Conservation (phyloP, 2,888 invertebrate species). For the Torymus texanus region DNA sequence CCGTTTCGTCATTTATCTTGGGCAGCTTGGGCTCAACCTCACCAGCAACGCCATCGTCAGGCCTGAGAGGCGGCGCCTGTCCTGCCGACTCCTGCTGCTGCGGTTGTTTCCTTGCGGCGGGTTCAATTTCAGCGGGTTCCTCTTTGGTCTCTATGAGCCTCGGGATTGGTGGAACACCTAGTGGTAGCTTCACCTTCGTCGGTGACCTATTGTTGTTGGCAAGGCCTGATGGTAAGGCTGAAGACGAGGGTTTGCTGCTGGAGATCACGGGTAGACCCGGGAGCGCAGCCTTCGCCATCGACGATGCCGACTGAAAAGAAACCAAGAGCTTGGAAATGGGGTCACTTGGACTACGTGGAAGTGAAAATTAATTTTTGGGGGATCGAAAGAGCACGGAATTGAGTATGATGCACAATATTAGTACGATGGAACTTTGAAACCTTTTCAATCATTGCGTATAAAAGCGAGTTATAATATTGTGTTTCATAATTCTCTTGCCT, state of each 20-base stretch:
- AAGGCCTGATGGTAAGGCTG: not conserved
- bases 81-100: constrained; percentile 55
- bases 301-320: constrained; percentile 28
- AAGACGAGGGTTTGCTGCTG: constrained; percentile 6
- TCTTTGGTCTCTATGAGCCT: constrained; percentile 64
- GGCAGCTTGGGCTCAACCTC: constrained; percentile 10
- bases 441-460: not conserved
- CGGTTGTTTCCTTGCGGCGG: constrained; percentile 40
- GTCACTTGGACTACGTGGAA: no score
- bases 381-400: no score
- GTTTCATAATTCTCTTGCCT: no score
- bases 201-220: not conserved
- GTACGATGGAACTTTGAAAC: no score
- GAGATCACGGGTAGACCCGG: constrained; percentile 34
- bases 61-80: constrained; percentile 57
- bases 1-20: not conserved
- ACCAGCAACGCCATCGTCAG: constrained; percentile 43
- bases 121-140: not conserved
- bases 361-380: no score
- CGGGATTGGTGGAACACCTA: constrained; percentile 71
- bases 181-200: constrained; percentile 65
- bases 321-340: not conserved
- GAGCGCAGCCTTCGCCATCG: not conserved
- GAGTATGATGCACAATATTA: no score
- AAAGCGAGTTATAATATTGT: no score